These are phyloP conservation scores for Apotomis capreana DNA, from an alignment of 2,888 invertebrate species.

Conservation along the genomic window DNA sequence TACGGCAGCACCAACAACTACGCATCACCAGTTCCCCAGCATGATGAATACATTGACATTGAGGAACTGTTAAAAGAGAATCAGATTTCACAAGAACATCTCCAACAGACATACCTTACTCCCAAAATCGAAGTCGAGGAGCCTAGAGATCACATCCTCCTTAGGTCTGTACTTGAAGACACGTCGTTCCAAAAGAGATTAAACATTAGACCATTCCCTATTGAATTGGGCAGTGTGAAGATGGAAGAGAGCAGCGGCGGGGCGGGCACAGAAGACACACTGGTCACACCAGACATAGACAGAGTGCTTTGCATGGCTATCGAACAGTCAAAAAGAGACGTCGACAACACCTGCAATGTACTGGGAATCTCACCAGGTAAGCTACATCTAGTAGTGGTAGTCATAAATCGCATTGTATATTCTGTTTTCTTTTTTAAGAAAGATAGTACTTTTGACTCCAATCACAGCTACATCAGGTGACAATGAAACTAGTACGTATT, in stretches of 20 bases:
- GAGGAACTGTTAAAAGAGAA: constrained; percentile 84
- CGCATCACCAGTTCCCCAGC: constrained; percentile 81
- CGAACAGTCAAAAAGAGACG: constrained; percentile 93
- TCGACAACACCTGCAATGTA: constrained; percentile 91
- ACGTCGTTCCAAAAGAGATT: constrained; percentile 93
- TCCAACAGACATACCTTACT: constrained; percentile 71
- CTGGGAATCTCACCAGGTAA: constrained; percentile 95
- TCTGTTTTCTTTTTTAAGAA: background rate
- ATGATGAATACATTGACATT: constrained; percentile 85
- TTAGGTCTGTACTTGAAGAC: constrained; percentile 92
- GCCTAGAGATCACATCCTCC: constrained; percentile 88
- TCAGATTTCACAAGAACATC: constrained; percentile 78
- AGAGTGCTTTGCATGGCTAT: constrained; percentile 93
- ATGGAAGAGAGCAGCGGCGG: constrained; percentile 87
- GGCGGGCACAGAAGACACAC: constrained; percentile 78
- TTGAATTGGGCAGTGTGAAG: constrained; percentile 84
- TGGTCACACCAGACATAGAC: constrained; percentile 90
- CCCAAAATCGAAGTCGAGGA: constrained; percentile 84
- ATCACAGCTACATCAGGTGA: too few relatives aligned
- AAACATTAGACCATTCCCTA: constrained; percentile 91
- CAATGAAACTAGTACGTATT: too few relatives aligned
- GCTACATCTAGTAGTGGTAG: constrained; percentile 51
- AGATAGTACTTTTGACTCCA: too few relatives aligned
- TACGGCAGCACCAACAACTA: constrained; percentile 83
- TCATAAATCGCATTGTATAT: constrained; percentile 21